phyloP scores from a whole-genome alignment of 2,797 vertebrate genomes.

The Calcarius lapponicus region DNA sequence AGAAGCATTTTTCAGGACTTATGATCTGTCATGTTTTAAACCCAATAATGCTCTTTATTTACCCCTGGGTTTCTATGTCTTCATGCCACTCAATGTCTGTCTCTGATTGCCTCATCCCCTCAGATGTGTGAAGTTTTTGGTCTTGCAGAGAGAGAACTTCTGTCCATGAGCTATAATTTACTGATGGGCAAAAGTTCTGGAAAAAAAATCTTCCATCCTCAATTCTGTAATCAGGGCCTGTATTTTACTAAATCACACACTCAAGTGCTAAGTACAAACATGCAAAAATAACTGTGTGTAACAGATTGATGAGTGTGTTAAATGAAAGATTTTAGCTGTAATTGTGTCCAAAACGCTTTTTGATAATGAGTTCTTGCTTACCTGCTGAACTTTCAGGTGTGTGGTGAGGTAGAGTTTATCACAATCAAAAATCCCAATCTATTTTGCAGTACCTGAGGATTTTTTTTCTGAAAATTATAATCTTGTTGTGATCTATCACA shows the following conservation, averaged over 20 bases:
- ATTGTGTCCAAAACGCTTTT: neutral
- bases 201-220: neutral
- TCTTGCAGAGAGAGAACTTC: neutral
- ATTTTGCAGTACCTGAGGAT: neutral
- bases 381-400: neutral
- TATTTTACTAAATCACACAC: neutral
- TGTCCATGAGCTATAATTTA: neutral
- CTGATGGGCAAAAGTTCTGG: neutral
- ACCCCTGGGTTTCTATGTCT: neutral
- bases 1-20: neutral
- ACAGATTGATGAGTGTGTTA: neutral
- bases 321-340: neutral
- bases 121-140: neutral
- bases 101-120: neutral
- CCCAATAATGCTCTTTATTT: neutral
- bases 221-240: neutral
- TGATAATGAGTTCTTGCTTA: neutral
- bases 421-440: neutral
- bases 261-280: too few relatives aligned
- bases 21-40: neutral
- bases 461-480: neutral
- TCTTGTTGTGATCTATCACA: neutral
- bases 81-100: neutral
- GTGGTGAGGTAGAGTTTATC: neutral
- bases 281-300: neutral